These are phyloP conservation scores for Panopea generosa DNA, from an alignment of 2,888 invertebrate genomes.

Conservation along the genomic window DNA sequence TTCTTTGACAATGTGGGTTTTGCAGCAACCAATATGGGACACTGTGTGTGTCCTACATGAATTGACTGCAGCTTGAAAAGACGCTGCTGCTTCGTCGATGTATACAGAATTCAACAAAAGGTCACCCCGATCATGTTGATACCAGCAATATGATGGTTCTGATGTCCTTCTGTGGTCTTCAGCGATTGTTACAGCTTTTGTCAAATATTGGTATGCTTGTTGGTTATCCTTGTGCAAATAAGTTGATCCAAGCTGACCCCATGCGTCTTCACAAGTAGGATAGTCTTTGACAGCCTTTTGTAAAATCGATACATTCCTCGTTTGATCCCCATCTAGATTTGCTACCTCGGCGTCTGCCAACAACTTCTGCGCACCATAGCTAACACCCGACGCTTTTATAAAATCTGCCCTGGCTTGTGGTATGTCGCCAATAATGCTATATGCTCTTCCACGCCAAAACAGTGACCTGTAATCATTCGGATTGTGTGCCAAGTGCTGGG, in stretches of 20 bases:
- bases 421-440: constrained; percentile 2
- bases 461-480: constrained; percentile 1
- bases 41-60: constrained; percentile 4
- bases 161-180: neutral
- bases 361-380: too few species aligned
- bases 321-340: too few species aligned
- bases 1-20: neutral
- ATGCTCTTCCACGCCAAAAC: constrained; percentile 3
- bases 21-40: neutral
- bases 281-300: neutral
- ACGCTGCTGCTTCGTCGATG: neutral
- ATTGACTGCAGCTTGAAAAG: neutral
- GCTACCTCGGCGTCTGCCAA: too few species aligned
- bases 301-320: neutral
- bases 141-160: constrained; percentile 11
- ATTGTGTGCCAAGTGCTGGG: neutral
- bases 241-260: constrained; percentile 1
- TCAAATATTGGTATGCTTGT: neutral
- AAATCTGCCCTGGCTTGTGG: neutral
- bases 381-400: neutral
- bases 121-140: neutral
- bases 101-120: neutral
- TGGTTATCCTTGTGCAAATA: neutral
- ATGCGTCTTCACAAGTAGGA: neutral
- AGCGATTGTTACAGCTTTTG: neutral